Evolutionary conservation across 2,797 vertebrate species (phyloP).

Genomic region (Lutjanus campechanus): DNA sequence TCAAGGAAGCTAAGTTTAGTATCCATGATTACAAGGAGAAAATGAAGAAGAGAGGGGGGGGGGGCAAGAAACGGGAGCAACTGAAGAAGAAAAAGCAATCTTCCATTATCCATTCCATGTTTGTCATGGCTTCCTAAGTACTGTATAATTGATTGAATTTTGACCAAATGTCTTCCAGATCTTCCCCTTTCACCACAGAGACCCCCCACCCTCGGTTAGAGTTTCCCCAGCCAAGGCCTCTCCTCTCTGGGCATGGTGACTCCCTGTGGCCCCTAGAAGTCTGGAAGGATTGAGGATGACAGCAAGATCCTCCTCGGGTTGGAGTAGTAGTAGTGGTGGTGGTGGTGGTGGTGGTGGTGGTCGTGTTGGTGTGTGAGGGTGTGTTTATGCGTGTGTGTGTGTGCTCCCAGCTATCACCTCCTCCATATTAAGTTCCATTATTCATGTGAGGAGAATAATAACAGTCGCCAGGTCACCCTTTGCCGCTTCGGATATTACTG

Average conservation of each 20-base stretch:
- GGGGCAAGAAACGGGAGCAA: background rate
- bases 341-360: conserved; percentile 18
- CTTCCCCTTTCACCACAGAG: conserved; percentile 49
- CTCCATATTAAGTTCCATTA: conserved; percentile 85
- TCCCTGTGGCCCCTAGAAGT: conserved; percentile 60
- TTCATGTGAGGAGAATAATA: conserved; percentile 83
- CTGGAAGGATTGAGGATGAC: conserved; percentile 57
- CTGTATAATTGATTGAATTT: conserved; percentile 68
- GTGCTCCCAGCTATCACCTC: conserved; percentile 72
- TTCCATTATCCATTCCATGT: conserved; percentile 39
- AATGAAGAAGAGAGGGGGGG: background rate
- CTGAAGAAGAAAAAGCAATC: conserved; percentile 22
- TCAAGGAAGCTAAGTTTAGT: conserved; percentile 3
- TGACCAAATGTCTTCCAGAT: conserved; percentile 72
- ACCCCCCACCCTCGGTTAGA: conserved; percentile 40
- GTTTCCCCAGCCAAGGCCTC: conserved; percentile 55
- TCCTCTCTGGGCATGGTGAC: conserved; percentile 50
- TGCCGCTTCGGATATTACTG: conserved; percentile 77
- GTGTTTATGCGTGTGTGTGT: conserved; percentile 42
- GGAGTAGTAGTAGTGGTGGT: conserved; percentile 1
- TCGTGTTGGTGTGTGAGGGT: conserved; percentile 28
- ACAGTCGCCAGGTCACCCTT: conserved; percentile 72
- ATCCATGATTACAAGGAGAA: background rate
- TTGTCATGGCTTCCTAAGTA: conserved; percentile 57
- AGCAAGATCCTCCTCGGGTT: conserved; percentile 33